Evolutionary conservation across 1,140 invertebrate species (phyloP).

Genomic region (Pinna nobilis): DNA sequence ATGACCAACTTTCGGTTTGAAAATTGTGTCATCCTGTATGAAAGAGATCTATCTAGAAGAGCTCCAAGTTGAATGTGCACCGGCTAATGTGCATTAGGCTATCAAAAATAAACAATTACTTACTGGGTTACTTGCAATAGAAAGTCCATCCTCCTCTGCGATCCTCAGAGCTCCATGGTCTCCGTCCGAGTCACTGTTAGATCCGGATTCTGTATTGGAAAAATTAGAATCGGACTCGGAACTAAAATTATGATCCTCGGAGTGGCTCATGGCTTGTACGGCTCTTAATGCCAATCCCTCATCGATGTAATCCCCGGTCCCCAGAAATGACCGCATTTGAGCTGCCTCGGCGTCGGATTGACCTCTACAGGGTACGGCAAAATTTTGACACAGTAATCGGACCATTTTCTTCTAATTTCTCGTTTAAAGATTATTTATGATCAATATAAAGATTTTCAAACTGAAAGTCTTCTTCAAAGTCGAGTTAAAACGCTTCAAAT

Average conservation of each 20-base stretch:
- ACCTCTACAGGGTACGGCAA: constrained; percentile 4
- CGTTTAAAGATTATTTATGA: background rate
- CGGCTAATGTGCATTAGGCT: too few relatives aligned
- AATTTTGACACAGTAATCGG: constrained; percentile 28
- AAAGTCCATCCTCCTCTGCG: constrained; percentile 12
- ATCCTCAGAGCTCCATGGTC: background rate
- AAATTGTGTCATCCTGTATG: too few relatives aligned
- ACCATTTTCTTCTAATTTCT: constrained; percentile 21
- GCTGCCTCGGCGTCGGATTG: background rate
- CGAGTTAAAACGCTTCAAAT: too few relatives aligned
- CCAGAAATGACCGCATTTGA: constrained; percentile 5
- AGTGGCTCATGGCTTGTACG: constrained; percentile 9
- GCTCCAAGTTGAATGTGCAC: too few relatives aligned
- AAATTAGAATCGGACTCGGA: background rate
- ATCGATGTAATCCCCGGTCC: constrained; percentile 13
- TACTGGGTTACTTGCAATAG: too few relatives aligned
- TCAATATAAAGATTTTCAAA: too few relatives aligned
- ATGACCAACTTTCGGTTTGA: too few relatives aligned
- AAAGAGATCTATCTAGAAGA: too few relatives aligned
- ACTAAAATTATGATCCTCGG: constrained; percentile 22
- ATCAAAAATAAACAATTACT: too few relatives aligned
- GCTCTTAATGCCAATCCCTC: background rate
- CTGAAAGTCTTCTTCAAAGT: too few relatives aligned
- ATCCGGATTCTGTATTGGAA: constrained; percentile 8
- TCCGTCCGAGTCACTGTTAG: constrained; percentile 20